Percentiles rank a stretch among this genome's conserved stretches.
phyloP scores from a whole-genome alignment of 2,113 vertebrate species.

The Eupsittula cactorum region DNA sequence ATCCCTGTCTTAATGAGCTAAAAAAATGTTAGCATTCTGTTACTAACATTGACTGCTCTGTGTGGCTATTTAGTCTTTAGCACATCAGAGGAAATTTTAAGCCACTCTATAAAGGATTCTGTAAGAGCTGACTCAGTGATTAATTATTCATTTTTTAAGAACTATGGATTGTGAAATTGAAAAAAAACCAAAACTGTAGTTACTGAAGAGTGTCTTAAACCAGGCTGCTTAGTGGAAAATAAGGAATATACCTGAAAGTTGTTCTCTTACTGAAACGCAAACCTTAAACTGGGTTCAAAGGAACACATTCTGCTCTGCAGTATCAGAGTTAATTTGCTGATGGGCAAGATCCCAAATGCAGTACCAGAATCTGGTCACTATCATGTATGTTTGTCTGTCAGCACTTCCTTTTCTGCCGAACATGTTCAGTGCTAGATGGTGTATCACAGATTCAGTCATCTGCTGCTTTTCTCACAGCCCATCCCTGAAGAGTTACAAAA shows the following conservation, averaged over 20 bases:
- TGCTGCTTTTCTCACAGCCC: conserved; percentile 73
- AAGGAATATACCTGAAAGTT: neutral
- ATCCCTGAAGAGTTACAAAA: conserved; percentile 94
- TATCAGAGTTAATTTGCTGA: neutral
- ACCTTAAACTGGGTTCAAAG: neutral
- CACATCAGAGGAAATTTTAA: neutral
- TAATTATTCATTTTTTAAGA: neutral
- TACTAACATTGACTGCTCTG: neutral
- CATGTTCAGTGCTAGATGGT: neutral
- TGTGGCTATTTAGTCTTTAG: neutral
- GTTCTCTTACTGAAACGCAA: neutral
- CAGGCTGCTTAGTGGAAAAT: neutral
- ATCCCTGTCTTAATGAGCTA: neutral
- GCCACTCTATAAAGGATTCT: neutral
- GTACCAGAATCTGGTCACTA: neutral
- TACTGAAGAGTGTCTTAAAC: neutral
- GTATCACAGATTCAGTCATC: neutral
- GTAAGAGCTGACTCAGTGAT: neutral
- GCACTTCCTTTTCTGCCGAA: neutral
- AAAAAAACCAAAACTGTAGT: neutral
- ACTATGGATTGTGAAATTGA: neutral
- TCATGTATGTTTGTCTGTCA: accelerated
- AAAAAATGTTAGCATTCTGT: neutral
- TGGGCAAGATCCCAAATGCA: neutral
- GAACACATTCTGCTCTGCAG: neutral